phyloP scores from a whole-genome alignment of 92 coral and sea anemone genomes.

The Epizoanthus scotinus region DNA sequence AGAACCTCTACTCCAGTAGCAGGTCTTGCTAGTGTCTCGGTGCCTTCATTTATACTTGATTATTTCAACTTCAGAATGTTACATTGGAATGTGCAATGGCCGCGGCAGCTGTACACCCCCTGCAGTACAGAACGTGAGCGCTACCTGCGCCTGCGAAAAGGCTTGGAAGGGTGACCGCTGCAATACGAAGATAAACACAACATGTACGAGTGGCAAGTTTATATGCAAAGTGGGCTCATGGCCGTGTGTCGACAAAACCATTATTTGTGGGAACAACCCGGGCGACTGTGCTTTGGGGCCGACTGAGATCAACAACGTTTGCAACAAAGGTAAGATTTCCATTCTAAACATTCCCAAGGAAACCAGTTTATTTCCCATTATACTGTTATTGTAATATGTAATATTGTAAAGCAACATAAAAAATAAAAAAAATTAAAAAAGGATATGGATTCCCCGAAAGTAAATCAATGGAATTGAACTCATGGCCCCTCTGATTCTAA shows the following conservation, averaged over 20 bases:
- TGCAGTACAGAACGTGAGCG: background rate
- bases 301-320: conserved; percentile 11
- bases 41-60: no score
- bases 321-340: conserved; percentile 13
- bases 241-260: conserved; percentile 56
- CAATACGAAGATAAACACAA: conserved; percentile 52
- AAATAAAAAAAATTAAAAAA: no score
- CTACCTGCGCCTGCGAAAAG: conserved; percentile 8
- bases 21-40: no score
- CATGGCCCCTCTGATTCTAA: no score
- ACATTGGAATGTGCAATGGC: conserved; percentile 32
- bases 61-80: conserved; percentile 17
- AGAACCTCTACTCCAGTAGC: background rate
- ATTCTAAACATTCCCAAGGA: no score
- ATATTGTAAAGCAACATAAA: no score
- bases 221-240: conserved; percentile 65
- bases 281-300: conserved; percentile 50
- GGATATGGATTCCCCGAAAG: no score
- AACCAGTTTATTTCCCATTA: no score
- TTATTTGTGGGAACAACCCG: conserved; percentile 44
- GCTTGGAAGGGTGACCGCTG: conserved; percentile 81
- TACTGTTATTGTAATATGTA: no score
- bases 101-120: conserved; percentile 28
- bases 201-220: conserved; percentile 40
- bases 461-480: no score